These are phyloP conservation scores for Tragelaphus eurycerus DNA, from an alignment of 2,797 vertebrate species.

Conservation along the genomic window DNA sequence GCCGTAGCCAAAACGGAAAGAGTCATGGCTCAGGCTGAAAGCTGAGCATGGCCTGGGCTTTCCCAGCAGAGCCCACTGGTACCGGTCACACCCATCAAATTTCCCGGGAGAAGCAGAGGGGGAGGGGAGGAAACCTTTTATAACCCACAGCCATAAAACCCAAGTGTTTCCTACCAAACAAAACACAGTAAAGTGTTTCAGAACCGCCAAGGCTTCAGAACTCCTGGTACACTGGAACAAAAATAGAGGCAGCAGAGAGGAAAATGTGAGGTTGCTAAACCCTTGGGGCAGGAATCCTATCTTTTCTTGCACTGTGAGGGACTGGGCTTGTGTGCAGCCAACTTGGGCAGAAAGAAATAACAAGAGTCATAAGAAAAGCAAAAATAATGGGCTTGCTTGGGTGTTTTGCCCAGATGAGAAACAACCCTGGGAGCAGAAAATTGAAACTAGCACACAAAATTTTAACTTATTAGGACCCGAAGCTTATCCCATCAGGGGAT, in stretches of 20 bases:
- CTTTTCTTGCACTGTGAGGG: constrained; percentile 63
- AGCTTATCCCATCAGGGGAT: background rate
- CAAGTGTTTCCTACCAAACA: constrained; percentile 75
- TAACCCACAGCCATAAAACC: constrained; percentile 73
- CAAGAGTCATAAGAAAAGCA: constrained; percentile 43
- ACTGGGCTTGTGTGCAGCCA: constrained; percentile 44
- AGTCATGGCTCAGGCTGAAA: constrained; percentile 62
- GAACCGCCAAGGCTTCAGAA: constrained; percentile 60
- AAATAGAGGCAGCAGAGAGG: constrained; percentile 71
- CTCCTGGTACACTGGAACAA: constrained; percentile 63
- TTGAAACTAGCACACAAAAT: background rate
- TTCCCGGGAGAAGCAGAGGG: constrained; percentile 53
- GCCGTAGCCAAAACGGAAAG: constrained; percentile 60
- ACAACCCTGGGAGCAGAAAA: background rate
- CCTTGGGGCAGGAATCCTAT: constrained; percentile 70
- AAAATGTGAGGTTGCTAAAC: constrained; percentile 67
- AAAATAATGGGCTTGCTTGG: constrained; percentile 39
- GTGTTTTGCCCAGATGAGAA: constrained; percentile 27
- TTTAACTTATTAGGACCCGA: background rate
- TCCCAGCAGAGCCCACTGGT: constrained; percentile 68
- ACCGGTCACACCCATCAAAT: constrained; percentile 71
- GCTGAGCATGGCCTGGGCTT: constrained; percentile 55
- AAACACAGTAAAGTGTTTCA: constrained; percentile 76
- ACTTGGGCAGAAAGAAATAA: constrained; percentile 58
- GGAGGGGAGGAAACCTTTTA: constrained; percentile 52